These are phyloP conservation scores for Saxidomus purpurata DNA, from an alignment of 1,140 invertebrate genomes.

Conservation along the genomic window DNA sequence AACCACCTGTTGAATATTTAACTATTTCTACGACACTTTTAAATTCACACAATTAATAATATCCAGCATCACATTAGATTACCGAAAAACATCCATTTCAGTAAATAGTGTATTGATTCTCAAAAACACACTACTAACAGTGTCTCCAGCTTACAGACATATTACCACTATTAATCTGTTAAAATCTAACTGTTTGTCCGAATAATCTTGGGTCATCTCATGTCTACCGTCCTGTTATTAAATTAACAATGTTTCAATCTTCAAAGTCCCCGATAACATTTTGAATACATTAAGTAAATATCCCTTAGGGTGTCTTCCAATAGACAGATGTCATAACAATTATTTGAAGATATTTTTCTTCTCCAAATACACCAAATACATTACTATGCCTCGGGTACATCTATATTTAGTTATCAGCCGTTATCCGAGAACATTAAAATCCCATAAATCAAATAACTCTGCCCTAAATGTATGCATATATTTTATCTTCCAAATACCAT, in stretches of 20 bases:
- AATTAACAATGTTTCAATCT: slow-evolving; percentile 41
- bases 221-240: slow-evolving; percentile 33
- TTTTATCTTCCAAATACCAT: too few species aligned
- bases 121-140: not conserved
- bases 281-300: slow-evolving; percentile 8
- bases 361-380: too few species aligned
- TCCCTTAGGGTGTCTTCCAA: not conserved
- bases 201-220: slow-evolving; percentile 28
- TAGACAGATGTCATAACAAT: slow-evolving; percentile 42
- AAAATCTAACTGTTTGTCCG: slow-evolving; percentile 27
- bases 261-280: slow-evolving; percentile 20
- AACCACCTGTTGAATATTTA: too few species aligned
- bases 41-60: too few species aligned
- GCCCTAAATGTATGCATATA: too few species aligned
- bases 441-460: not conserved
- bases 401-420: not conserved
- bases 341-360: not conserved
- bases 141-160: not conserved
- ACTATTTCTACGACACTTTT: too few species aligned
- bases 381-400: not conserved
- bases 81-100: not conserved
- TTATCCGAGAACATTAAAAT: not conserved
- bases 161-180: not conserved
- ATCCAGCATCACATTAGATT: not conserved
- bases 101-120: not conserved